Base-by-base conservation (phyloP, 2,888 invertebrate genomes). In the Eupsilia transversa region DNA sequence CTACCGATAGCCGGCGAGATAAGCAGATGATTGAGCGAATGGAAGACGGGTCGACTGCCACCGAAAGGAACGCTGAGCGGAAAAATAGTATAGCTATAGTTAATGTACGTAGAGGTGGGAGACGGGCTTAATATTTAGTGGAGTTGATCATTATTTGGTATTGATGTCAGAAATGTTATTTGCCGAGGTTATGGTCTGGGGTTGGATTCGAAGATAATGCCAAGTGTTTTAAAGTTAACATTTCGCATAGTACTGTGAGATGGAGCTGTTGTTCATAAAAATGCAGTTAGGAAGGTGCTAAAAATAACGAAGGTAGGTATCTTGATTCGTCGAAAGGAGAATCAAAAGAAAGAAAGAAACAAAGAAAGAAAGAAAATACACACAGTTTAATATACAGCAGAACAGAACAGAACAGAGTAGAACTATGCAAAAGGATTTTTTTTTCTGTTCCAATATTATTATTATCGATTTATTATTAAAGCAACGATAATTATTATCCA, bases 11-110 rank as follows among this genome's bases (percentile, higher is more conserved):
- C 89, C 80, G 75, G 64, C 41, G 57, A 71, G 86, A 89, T 89
- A 87, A 72, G 54, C 30, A 49, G 88, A 90, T 93, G 93, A 93
- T 91, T 88, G 86, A 90, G 83, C 89, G 86, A 83, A 80, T 65
- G 79, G 66, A 27, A 79, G 83, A 83, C 81, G 79, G 83, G 61
- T 83, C 80, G 71, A 79, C 80, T 82, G 65, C 82, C 78, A 64
- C 74, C 68, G 77, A 77, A 77, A 66, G 60, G 77, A 82, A 59
- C 46, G 68, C 41, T 30, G 27, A 79, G 67, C 70, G 65, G 82
- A 82, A 83, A 79, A 80, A 73, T 79, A 77, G 70, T 73, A 66
- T 72, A 68, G 35, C 63, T 82, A 41, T 60, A 68, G 41, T 72
- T 63, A 17, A 43, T 72, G n/a, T n/a, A n/a, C n/a, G n/a, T 10